Base-by-base conservation (phyloP, 2,113 vertebrate species). In the Nesogale talazaci region DNA sequence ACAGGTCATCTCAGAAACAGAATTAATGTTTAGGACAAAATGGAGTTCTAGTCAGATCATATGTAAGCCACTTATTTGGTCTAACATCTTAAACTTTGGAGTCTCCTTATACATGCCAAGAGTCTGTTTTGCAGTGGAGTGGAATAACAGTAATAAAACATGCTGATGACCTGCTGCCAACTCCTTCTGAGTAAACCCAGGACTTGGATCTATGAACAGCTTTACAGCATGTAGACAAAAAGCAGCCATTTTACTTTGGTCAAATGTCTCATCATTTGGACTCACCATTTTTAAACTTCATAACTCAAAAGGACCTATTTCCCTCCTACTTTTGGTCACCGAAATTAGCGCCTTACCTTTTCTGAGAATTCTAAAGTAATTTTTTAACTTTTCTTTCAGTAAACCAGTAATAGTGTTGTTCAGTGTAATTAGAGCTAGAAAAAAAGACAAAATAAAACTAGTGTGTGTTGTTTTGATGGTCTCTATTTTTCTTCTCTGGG, bases 271-370 rank as follows among this genome's bases (percentile, higher is more conserved):
- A 12, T 67, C 29, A 67, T 67, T 67, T 67, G 29, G 29, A 29
- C 65, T 31, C 65, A 27, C 11, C 29, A 12, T 11, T 67, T 67
- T 76, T 69, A 69, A 93, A 70, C 23, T 63, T 95, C n/a, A 89
- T 90, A 92, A 88, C 20, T 85, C 67, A 78, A 59, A 75, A 31
- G 19, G 17, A 86, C 56, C 89, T 8, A 76, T 86, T 84, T 92
- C 10, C 93, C 65, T 2, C 6, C 25, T 88, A 38, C 27, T 83
- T 94, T 93, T 85, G 52, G 29, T 42, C n/a, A 15, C 2, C 83
- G 70, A n/a, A 2, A 3, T 46, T 85, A 86, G 74, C 69, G 25
- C 11, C 20, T 84, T 84, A 42, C 9, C 52, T 1, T 63, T 90
- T 94, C 29, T 78, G 31, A 88, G 83, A 80, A 86, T 83, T 89